These are phyloP conservation scores for Morelia viridis DNA, from an alignment of 2,797 vertebrate genomes.

Conservation along the genomic window DNA sequence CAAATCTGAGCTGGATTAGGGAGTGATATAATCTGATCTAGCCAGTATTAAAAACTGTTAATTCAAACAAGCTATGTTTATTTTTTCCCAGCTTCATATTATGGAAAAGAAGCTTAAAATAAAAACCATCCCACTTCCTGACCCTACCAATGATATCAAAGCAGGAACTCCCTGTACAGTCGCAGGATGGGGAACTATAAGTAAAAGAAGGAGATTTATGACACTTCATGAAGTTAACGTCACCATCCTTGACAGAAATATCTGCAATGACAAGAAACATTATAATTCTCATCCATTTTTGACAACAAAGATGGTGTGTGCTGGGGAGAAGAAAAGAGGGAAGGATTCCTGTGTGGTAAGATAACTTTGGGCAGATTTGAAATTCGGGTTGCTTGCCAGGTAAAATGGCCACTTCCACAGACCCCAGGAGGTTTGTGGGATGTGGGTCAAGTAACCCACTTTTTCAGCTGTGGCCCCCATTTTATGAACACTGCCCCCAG, in stretches of 20 bases:
- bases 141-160: slow-evolving; percentile 16
- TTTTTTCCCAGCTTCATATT: slow-evolving; percentile 47
- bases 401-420: neutral
- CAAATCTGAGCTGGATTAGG: neutral
- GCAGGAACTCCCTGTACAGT: slow-evolving; percentile 42
- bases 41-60: neutral
- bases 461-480: neutral
- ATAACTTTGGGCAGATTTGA: slow-evolving; percentile 3
- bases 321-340: slow-evolving; percentile 28
- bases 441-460: neutral
- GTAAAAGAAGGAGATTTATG: rapidly evolving
- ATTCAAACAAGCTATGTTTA: slow-evolving; percentile 23
- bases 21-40: neutral
- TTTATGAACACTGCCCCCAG: neutral
- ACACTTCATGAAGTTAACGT: slow-evolving; percentile 57
- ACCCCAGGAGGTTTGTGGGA: neutral
- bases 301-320: slow-evolving; percentile 64
- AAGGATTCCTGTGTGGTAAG: slow-evolving; percentile 63
- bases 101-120: slow-evolving; percentile 33
- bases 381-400: neutral
- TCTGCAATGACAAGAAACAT: slow-evolving; percentile 57
- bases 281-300: slow-evolving; percentile 53
- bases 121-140: slow-evolving; percentile 41
- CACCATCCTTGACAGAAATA: slow-evolving; percentile 55
- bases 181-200: slow-evolving; percentile 59